Conservation (phyloP, 1,140 invertebrate species). For the Brachionus manjavacas region DNA sequence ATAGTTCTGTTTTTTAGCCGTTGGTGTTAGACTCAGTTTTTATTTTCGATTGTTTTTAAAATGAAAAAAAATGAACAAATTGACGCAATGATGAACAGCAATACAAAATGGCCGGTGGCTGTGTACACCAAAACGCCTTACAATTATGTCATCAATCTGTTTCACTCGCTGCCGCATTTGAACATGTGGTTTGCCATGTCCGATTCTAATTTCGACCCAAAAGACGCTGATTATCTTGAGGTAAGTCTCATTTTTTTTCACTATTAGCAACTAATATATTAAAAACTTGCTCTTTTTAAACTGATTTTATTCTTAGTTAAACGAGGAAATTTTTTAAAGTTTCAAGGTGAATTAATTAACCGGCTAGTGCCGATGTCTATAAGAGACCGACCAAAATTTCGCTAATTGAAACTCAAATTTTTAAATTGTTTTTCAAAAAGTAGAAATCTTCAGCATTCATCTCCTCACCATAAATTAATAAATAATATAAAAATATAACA, state of each 20-base stretch:
- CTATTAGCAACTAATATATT: too few relatives aligned
- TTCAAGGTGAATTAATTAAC: too few relatives aligned
- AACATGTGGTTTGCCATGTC: conserved; percentile 40
- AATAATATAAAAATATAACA: too few relatives aligned
- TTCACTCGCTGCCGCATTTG: conserved; percentile 40
- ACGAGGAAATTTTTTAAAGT: too few relatives aligned
- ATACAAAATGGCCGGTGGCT: background rate
- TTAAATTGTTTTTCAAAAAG: too few relatives aligned
- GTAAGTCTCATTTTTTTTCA: background rate
- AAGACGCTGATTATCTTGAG: conserved; percentile 34
- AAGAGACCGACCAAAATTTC: too few relatives aligned
- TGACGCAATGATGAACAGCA: background rate
- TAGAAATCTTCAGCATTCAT: too few relatives aligned
- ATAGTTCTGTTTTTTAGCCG: background rate
- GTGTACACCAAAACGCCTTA: conserved; percentile 26
- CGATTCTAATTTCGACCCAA: conserved; percentile 23
- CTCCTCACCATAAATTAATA: too few relatives aligned
- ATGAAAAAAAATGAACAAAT: background rate
- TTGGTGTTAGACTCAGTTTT: background rate
- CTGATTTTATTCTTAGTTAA: too few relatives aligned
- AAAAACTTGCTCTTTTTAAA: too few relatives aligned
- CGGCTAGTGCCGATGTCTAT: too few relatives aligned
- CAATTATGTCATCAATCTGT: conserved; percentile 30
- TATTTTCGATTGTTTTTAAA: background rate
- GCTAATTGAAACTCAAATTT: too few relatives aligned